Base-by-base conservation (phyloP, 1,140 invertebrate species). In the Drosophila pectinifera region DNA sequence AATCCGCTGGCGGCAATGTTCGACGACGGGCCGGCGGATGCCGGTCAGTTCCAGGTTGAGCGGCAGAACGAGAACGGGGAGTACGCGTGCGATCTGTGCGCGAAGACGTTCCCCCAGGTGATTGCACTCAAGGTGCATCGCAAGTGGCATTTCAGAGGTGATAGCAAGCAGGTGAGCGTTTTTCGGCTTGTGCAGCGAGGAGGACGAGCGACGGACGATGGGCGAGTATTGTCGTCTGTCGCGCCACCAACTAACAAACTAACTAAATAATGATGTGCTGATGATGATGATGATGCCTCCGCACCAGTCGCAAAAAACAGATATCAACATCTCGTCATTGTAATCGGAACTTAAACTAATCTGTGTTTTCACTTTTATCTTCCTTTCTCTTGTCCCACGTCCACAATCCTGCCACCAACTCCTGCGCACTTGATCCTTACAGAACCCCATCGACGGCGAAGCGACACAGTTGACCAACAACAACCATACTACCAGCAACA, bases 131-230 rank as follows among this genome's bases (percentile, higher is more conserved):
- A 92, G 80, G 92, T 92, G 76, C 92, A 92, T 91, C 91, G 91
- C 78, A 92, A 92, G 79, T 92, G 92, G 92, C 92, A 92, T 92
- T 92, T 92, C 80, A 91, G 91, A 90, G 90, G 91, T 88, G 92
- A 92, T 92, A 92, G 92, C 85, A 92, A 92, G 88, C 92, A 92
- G 91, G 91, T 92, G 77, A 92, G 90, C 90, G 73, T 92, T 92
- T 89, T 91, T 92, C 74, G 88, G 81, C 91, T 92, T 83, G 91
- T 91, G 91, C 91, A 90, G 91, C 89, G 88, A 92, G 91, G 88
- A 82, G 78, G 54, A 65, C 28, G 48, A 38, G 53, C 48, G 43
- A 31, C 55, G 28, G 59, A 36, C 38, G 68, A 61, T 16, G 42
- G 26, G 58, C 22, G 45, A 53, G 51, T 31, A 26, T 41, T 34